Evolutionary conservation across 2,113 vertebrate species (phyloP), one percentile per base, ranked within the genome.

Genomic region (Natator depressus): DNA sequence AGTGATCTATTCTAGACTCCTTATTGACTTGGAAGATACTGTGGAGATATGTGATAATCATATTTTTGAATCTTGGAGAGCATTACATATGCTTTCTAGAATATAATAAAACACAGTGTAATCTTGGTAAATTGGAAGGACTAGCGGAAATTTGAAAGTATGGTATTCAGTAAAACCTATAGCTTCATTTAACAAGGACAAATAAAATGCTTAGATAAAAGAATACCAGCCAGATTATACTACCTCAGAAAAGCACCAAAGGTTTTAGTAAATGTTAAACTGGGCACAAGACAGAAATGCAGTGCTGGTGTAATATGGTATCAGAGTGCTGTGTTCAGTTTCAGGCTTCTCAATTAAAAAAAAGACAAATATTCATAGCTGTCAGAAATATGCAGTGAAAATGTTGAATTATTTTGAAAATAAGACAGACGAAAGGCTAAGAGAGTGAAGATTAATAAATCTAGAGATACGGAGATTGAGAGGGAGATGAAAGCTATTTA

Each of bases 101-200:
- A 72, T 85, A 38, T 11, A 13, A 24, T 88, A 24, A 31, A 93
- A 19, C 59, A 35, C 47, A 83, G 38, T 86, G 22, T 91, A 85
- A 35, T n/a, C 84, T 90, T 97, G 85, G 81, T 89, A 85, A 90
- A 85, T 55, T 85, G 57, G 69, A 92, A 80, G 86, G 82, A 62
- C 31, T 62, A 16, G 47, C 54, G 93, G 85, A 93, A 94, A 92
- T 86, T 83, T 84, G 65, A 72, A n/a, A 22, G 49, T 72, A 22
- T 51, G 51, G 72, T 95, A 78, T 91, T 93, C 46, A 22, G 59
- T 78, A 85, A 84, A 94, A 86, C 50, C 31, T 46, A 49, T 81
- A 87, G 80, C 62, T 87, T 91, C 82, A 54, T 80, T 78, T 87
- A 76, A 82, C 53, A 87, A 87, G 22, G 31, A n/a, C 49, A 91